phyloP scores from a whole-genome alignment of 2,797 vertebrate genomes.

The Cygnus olor region DNA sequence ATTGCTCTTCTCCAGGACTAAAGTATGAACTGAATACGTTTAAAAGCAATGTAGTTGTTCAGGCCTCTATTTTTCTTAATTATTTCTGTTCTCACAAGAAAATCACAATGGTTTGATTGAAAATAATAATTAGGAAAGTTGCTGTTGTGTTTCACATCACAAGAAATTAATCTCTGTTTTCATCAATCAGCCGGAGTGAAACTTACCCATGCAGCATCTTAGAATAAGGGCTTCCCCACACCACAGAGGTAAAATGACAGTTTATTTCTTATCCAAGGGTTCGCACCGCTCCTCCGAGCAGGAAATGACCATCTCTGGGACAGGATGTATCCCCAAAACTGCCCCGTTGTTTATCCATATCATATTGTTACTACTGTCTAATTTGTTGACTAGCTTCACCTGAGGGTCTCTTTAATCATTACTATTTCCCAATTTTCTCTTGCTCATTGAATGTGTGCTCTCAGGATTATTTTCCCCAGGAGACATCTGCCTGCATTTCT shows the following conservation, averaged over 20 bases:
- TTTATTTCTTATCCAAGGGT: no score
- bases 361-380: neutral
- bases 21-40: constrained; percentile 14
- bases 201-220: neutral
- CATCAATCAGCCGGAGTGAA: constrained; percentile 2
- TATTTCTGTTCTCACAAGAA: constrained; percentile 31
- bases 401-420: constrained; percentile 31
- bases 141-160: neutral
- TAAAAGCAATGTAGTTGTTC: constrained; percentile 1
- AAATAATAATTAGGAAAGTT: constrained; percentile 51
- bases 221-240: neutral
- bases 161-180: constrained; percentile 47
- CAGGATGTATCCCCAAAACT: neutral
- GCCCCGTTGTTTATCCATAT: neutral
- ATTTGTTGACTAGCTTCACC: constrained; percentile 6
- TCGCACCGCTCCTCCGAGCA: neutral
- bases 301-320: neutral
- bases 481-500: neutral
- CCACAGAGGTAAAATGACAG: neutral
- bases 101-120: constrained; percentile 47
- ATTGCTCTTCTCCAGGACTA: constrained; percentile 32
- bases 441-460: neutral
- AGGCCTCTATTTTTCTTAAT: constrained; percentile 35
- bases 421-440: constrained; percentile 26
- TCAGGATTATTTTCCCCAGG: constrained; percentile 6